phyloP scores from a whole-genome alignment of 64 coral and sea anemone genomes.

The Montipora cactus region DNA sequence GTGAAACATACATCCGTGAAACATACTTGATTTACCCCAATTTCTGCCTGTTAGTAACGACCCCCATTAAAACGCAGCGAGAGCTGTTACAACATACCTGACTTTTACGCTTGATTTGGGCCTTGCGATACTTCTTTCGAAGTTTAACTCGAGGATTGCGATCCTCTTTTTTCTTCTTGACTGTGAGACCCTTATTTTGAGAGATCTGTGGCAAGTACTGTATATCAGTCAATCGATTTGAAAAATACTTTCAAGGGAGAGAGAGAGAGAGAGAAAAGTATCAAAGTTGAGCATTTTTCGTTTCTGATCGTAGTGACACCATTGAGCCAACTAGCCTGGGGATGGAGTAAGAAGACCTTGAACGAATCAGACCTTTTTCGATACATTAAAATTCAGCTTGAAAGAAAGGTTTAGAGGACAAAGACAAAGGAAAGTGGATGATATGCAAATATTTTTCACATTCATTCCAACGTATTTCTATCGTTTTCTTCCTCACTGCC shows the following conservation, averaged over 20 bases:
- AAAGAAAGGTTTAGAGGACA: too few relatives aligned
- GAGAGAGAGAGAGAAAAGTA: background rate
- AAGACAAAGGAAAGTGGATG: too few relatives aligned
- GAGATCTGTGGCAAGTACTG: slow-evolving; percentile 68
- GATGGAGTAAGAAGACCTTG: too few relatives aligned
- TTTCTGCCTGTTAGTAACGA: too few relatives aligned
- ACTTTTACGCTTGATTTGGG: slow-evolving; percentile 92
- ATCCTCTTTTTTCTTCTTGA: slow-evolving; percentile 89
- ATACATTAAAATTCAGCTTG: too few relatives aligned
- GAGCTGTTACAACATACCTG: slow-evolving; percentile 67
- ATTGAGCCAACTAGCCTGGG: too few relatives aligned
- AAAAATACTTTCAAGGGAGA: background rate
- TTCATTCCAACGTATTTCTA: too few relatives aligned
- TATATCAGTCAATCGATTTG: background rate
- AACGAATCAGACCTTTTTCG: too few relatives aligned
- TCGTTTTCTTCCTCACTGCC: too few relatives aligned
- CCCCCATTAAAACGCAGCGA: background rate
- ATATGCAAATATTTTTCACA: too few relatives aligned
- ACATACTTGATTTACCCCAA: too few relatives aligned
- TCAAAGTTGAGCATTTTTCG: background rate
- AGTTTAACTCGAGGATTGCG: slow-evolving; percentile 96
- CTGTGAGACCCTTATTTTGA: slow-evolving; percentile 91
- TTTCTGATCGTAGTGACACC: background rate
- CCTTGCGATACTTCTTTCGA: slow-evolving; percentile 94
- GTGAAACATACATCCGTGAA: too few relatives aligned